Percentiles rank a stretch among this genome's conserved stretches.
Conservation (phyloP, 2,888 invertebrate species). For the Blera fallax region DNA sequence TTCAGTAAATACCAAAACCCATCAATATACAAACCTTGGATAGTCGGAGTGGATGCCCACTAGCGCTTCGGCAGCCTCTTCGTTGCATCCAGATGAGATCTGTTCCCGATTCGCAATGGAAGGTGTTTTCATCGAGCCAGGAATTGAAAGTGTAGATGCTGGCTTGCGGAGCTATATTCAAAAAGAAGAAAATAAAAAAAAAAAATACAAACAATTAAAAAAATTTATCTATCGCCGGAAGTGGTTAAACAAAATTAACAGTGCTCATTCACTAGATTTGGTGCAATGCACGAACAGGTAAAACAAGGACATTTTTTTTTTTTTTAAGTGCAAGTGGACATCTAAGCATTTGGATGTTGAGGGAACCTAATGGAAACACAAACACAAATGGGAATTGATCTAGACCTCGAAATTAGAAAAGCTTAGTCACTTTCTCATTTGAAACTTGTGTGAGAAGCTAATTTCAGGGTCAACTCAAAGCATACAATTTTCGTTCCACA, state of each 20-base stretch:
- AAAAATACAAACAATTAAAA: not conserved
- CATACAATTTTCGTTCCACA: slow-evolving; percentile 8
- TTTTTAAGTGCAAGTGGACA: slow-evolving; percentile 47
- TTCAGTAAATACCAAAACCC: no score
- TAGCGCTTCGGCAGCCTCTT: slow-evolving; percentile 94
- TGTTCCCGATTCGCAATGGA: slow-evolving; percentile 83
- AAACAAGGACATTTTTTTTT: slow-evolving; percentile 14
- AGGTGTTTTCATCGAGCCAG: slow-evolving; percentile 93
- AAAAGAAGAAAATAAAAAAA: slow-evolving; percentile 8
- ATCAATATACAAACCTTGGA: slow-evolving; percentile 83
- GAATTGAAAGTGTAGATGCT: slow-evolving; percentile 97
- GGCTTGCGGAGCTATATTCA: slow-evolving; percentile 93
- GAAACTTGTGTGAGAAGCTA: not conserved
- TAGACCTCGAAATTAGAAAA: not conserved
- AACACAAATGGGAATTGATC: slow-evolving; percentile 3
- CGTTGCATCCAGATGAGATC: slow-evolving; percentile 85
- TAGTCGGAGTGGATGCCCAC: slow-evolving; percentile 95
- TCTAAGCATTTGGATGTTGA: slow-evolving; percentile 33
- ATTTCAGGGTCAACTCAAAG: not conserved
- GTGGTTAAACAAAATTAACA: not conserved
- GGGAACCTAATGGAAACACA: not conserved
- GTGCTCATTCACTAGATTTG: slow-evolving; percentile 60
- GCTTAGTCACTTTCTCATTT: not conserved
- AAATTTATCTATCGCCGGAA: not conserved
- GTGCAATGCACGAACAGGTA: slow-evolving; percentile 46